Evolutionary conservation across 2,797 vertebrate species (phyloP), one percentile per base, ranked within the genome.

Genomic region (Sphenopsis melanotis): DNA sequence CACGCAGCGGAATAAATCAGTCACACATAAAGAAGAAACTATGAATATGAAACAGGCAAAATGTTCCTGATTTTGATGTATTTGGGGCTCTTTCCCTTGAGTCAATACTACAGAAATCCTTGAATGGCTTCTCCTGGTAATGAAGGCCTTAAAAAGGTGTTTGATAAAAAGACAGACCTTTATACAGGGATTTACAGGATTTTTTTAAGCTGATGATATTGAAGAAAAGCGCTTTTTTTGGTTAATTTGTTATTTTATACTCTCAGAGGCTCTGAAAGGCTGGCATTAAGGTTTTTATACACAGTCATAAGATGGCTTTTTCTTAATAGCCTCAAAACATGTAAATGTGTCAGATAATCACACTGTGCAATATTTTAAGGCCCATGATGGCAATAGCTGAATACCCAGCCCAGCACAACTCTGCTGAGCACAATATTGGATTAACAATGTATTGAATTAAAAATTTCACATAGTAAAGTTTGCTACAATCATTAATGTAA

Each of bases 1-100:
- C 89, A 92, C 2, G 3, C 65, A 93, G 89, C 47, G 55, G 85
- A 92, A 93, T 96, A 95, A 95, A 95, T 97, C 91, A 95, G 93
- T 95, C 91, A 96, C 93, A 95, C 72, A 94, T 86, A 92, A 96
- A 80, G 82, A 97, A 92, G 94, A 89, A 93, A 89, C 90, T 89
- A 87, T 94, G 93, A 95, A 95, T 96, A 94, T 88, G 76, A 97
- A 97, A 93, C 81, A 89, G 83, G 96, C n/a, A 84, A 91, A 89
- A 85, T 47, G 85, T 55, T 85, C 83, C 60, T 49, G 84, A 69
- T 83, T 96, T 93, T 85, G 55, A 89, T 94, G 75, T 92, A 89
- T 93, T 91, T 53, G 21, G 72, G 85, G 61, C 77, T 93, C 89
- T 87, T 87, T 95, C 94, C 83, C 87, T 77, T 93, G 88, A 87